Percentiles rank a stretch among this genome's conserved stretches.
phyloP scores from a whole-genome alignment of 92 coral and sea anemone genomes.

The Micromussa lordhowensis region DNA sequence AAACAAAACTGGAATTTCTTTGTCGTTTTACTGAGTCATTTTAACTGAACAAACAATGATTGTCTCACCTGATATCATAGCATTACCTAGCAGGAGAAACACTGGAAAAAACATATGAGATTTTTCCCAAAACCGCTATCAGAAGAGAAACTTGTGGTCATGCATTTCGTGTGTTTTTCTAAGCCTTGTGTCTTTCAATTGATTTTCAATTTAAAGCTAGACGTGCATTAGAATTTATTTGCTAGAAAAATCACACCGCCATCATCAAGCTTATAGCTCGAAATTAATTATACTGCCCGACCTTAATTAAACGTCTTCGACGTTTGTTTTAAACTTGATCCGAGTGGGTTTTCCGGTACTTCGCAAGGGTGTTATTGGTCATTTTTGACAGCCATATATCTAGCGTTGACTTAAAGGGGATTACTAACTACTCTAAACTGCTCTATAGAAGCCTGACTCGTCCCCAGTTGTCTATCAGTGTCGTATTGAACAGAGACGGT shows the following conservation, averaged over 20 bases:
- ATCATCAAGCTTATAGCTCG: background rate
- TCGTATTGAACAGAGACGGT: no score
- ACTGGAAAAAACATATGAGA: background rate
- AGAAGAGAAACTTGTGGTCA: no score
- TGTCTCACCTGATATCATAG: background rate
- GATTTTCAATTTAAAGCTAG: background rate
- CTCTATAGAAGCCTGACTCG: no score
- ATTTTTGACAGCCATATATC: no score
- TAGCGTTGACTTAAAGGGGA: no score
- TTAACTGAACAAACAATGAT: conserved; percentile 3
- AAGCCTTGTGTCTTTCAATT: background rate
- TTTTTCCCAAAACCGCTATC: background rate
- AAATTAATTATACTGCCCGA: background rate
- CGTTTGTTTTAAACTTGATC: no score
- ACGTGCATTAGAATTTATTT: background rate
- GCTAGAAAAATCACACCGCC: background rate
- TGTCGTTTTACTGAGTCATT: background rate
- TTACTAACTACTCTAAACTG: no score
- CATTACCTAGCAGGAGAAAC: background rate
- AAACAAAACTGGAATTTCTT: background rate
- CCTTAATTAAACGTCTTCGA: no score
- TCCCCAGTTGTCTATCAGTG: no score
- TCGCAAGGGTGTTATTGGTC: no score
- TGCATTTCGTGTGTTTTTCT: no score
- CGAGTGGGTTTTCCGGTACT: no score